A percentile compares a stretch with the other conserved stretches of the same genome.
These are phyloP conservation scores for Myotis daubentonii DNA, from an alignment of 2,797 vertebrate genomes.

Conservation along the genomic window DNA sequence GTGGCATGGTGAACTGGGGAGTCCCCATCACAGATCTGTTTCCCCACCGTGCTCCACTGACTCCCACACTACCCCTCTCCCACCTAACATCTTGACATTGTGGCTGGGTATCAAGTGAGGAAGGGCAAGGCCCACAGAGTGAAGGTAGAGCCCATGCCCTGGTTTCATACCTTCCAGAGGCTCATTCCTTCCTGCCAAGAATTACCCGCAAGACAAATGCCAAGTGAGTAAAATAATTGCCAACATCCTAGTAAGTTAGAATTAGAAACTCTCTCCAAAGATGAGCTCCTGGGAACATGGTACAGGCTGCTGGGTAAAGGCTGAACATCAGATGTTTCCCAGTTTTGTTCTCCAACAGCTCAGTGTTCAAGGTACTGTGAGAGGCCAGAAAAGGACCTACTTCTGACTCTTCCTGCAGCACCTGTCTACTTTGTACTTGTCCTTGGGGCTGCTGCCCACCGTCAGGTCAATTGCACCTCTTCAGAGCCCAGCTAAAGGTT, in stretches of 20 bases:
- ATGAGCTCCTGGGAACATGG: neutral
- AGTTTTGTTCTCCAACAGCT: neutral
- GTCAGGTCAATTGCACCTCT: neutral
- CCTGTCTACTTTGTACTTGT: neutral
- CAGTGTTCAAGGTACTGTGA: neutral
- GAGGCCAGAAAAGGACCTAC: neutral
- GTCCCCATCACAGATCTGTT: neutral
- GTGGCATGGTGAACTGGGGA: neutral
- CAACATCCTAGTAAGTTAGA: conserved; percentile 52
- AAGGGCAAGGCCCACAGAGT: neutral
- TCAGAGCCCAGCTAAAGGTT: neutral
- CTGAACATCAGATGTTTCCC: neutral
- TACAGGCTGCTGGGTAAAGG: neutral
- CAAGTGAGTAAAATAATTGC: neutral
- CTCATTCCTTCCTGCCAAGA: neutral
- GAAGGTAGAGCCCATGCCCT: neutral
- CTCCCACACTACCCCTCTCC: neutral
- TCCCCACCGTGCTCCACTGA: neutral
- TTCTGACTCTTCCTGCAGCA: neutral
- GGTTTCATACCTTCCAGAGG: neutral
- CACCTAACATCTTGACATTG: neutral
- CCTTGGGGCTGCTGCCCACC: too few relatives aligned
- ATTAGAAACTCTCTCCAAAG: conserved; percentile 23
- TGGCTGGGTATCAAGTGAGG: neutral
- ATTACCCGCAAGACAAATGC: neutral